These are phyloP conservation scores for Malurus leucopterus DNA, from an alignment of 2,797 vertebrate genomes.

Conservation along the genomic window DNA sequence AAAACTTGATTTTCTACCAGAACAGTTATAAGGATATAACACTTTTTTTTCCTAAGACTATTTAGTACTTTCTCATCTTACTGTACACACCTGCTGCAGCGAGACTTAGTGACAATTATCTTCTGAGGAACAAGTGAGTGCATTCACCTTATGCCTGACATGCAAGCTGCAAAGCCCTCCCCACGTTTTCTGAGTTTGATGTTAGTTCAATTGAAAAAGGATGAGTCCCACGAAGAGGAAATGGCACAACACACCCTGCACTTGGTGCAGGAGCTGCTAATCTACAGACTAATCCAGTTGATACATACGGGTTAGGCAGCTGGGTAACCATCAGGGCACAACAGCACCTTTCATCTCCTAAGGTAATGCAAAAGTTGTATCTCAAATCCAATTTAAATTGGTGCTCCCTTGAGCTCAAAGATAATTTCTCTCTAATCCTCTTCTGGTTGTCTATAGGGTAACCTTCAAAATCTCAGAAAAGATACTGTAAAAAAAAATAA, in stretches of 20 bases:
- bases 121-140: not conserved
- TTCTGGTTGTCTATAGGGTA: slow-evolving; percentile 35
- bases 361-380: slow-evolving; percentile 39
- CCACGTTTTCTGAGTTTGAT: not conserved
- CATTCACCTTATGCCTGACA: not conserved
- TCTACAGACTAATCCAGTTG: slow-evolving; percentile 16
- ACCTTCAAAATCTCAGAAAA: slow-evolving; percentile 44
- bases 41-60: not conserved
- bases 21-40: not conserved
- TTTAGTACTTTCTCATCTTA: not conserved
- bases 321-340: slow-evolving; percentile 6
- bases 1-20: not conserved
- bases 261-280: not conserved
- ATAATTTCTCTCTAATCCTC: slow-evolving; percentile 62
- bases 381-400: slow-evolving; percentile 59
- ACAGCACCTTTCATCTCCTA: slow-evolving; percentile 12
- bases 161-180: not conserved
- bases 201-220: not conserved
- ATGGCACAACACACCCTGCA: not conserved
- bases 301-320: not conserved
- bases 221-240: not conserved
- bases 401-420: slow-evolving; percentile 49
- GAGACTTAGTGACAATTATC: not conserved
- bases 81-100: not conserved
- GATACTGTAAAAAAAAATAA: slow-evolving; percentile 8